Evolutionary conservation across 2,797 vertebrate genomes (phyloP).

Genomic region (Acrocephalus scirpaceus): DNA sequence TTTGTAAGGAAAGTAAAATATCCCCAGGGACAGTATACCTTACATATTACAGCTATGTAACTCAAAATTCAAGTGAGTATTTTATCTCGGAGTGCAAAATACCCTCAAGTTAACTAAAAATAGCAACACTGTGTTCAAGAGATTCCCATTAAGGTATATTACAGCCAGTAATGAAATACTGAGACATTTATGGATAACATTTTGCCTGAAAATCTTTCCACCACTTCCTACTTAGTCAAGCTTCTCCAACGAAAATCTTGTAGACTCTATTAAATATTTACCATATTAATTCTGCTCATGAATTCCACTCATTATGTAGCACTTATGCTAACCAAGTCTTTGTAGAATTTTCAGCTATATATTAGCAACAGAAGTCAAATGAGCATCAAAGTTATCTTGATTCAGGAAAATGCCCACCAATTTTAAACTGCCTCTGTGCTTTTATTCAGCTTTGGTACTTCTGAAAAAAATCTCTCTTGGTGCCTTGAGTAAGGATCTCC

Average conservation of each 20-base stretch:
- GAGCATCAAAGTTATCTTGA: not conserved
- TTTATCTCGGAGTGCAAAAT: not conserved
- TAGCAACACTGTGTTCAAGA: not conserved
- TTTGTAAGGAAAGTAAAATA: not conserved
- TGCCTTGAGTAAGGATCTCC: not conserved
- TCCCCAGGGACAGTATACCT: not conserved
- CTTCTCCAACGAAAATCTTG: not conserved
- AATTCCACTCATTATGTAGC: not conserved
- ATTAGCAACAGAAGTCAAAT: not conserved
- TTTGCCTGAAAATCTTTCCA: not conserved
- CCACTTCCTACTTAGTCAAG: not conserved
- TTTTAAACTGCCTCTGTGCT: not conserved
- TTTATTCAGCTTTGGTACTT: not conserved
- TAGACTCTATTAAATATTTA: not conserved
- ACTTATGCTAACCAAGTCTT: not conserved
- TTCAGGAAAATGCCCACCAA: not conserved
- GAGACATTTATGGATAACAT: not conserved
- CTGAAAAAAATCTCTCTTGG: not conserved
- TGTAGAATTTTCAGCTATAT: not conserved
- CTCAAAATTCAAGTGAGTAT: not conserved
- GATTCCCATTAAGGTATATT: not conserved
- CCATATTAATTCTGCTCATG: not conserved
- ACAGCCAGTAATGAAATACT: not conserved
- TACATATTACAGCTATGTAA: not conserved
- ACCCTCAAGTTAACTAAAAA: not conserved